phyloP scores from a whole-genome alignment of 2,113 vertebrate species.

The Rhodinocichla rosea region DNA sequence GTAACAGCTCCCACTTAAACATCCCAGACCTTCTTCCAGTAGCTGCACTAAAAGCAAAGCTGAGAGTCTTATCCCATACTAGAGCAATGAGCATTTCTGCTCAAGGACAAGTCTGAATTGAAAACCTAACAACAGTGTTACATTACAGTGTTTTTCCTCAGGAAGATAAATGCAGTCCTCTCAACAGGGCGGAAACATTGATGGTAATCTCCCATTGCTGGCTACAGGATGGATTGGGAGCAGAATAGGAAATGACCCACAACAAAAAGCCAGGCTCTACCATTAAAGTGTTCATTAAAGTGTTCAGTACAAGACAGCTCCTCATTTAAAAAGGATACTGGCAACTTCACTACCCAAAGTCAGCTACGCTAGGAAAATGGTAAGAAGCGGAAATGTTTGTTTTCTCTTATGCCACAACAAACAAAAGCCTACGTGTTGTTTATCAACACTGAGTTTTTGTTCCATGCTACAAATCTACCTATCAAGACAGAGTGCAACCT shows the following conservation, averaged over 20 bases:
- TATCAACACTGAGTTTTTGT: background rate
- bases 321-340: background rate
- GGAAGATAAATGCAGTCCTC: background rate
- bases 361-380: background rate
- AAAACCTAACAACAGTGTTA: background rate
- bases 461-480: background rate
- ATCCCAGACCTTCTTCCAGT: background rate
- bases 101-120: background rate
- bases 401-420: background rate
- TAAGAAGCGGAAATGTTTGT: background rate
- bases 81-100: background rate
- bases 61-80: background rate
- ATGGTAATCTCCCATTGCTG: background rate
- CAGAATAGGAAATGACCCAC: background rate
- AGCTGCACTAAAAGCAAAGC: background rate
- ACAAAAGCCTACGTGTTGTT: background rate
- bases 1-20: background rate
- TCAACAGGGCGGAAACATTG: background rate
- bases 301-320: background rate
- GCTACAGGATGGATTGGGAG: background rate
- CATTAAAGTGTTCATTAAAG: background rate
- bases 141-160: background rate
- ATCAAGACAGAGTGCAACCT: background rate
- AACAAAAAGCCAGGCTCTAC: background rate
- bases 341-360: background rate